Evolutionary conservation across 2,113 vertebrate genomes (phyloP).

Genomic region (Cygnus atratus): DNA sequence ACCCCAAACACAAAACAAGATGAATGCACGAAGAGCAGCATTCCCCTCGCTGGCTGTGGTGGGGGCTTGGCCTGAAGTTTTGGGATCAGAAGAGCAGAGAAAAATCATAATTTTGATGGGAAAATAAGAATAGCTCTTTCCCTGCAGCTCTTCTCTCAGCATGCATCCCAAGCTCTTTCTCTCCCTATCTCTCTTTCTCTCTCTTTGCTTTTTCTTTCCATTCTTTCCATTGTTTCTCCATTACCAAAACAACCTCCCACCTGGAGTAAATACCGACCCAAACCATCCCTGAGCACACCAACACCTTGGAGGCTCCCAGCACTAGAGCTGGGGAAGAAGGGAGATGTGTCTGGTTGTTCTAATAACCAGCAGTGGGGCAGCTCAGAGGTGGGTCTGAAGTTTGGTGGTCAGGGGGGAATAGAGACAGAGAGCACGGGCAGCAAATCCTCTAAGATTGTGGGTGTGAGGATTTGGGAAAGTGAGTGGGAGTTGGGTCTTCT

Average conservation of each 20-base stretch:
- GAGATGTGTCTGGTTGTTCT: not conserved
- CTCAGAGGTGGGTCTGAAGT: not conserved
- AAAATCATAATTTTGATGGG: not conserved
- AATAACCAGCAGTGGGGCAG: not conserved
- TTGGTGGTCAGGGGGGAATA: not conserved
- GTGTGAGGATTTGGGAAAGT: not conserved
- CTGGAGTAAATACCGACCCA: not conserved
- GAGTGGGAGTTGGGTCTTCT: not conserved
- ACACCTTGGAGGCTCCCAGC: not conserved
- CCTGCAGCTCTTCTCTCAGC: not conserved
- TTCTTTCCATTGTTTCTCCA: not conserved
- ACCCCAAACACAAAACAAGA: conserved; percentile 45
- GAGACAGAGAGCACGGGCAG: not conserved
- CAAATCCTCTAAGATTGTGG: not conserved
- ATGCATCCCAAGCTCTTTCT: not conserved
- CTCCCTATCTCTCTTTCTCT: not conserved
- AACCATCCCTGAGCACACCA: not conserved
- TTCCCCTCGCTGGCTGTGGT: not conserved
- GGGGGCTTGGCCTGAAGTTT: not conserved
- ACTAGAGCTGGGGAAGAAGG: not conserved
- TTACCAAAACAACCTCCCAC: not conserved
- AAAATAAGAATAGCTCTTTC: not conserved
- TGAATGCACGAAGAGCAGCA: not conserved
- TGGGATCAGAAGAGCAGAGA: not conserved
- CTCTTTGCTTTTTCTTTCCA: rapidly evolving